Percentiles rank a stretch among this genome's conserved stretches.
phyloP scores from a whole-genome alignment of 2,888 invertebrate species.

The Amorpha juglandis region DNA sequence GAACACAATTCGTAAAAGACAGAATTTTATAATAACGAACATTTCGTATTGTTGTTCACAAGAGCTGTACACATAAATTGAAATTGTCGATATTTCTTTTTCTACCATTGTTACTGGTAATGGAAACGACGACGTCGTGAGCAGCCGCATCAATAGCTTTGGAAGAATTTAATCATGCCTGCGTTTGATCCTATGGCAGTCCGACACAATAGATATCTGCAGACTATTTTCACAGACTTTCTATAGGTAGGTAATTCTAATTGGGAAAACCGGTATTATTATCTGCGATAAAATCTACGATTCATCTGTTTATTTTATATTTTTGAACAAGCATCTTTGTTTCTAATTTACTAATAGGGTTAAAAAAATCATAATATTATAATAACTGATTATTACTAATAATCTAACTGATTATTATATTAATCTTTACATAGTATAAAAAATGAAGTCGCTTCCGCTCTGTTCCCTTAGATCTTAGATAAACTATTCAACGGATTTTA shows the following conservation, averaged over 20 bases:
- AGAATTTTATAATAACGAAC: constrained; percentile 28
- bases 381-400: too few species aligned
- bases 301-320: too few species aligned
- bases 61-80: constrained; percentile 27
- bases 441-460: too few species aligned
- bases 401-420: too few species aligned
- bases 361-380: too few species aligned
- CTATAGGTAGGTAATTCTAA: background rate
- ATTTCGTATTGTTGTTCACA: too few species aligned
- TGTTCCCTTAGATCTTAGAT: too few species aligned
- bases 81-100: constrained; percentile 42
- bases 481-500: too few species aligned
- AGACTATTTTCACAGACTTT: constrained; percentile 23
- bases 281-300: background rate
- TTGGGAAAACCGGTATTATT: background rate
- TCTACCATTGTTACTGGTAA: constrained; percentile 47
- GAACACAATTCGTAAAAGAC: constrained; percentile 4
- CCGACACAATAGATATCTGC: constrained; percentile 32
- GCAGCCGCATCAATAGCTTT: constrained; percentile 45
- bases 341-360: too few species aligned
- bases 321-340: too few species aligned
- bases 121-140: constrained; percentile 41
- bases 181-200: constrained; percentile 35
- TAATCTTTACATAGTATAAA: too few species aligned
- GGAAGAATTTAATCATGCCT: constrained; percentile 56